Conservation (phyloP, 2,888 invertebrate genomes). For the Leucophora obtusa region DNA sequence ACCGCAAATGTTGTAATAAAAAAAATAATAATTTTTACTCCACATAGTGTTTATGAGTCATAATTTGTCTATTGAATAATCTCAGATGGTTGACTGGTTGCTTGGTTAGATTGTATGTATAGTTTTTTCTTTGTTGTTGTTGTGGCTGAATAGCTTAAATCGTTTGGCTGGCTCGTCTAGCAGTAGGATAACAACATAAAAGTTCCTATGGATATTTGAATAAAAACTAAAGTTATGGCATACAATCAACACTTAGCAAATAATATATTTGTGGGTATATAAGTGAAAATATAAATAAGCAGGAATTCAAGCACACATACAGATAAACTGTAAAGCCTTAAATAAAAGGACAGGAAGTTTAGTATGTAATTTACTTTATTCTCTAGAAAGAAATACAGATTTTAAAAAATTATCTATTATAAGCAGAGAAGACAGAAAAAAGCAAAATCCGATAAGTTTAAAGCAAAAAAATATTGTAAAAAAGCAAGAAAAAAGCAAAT, state of each 20-base stretch:
- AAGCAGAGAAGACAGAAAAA: too few relatives aligned
- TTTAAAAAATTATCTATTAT: too few relatives aligned
- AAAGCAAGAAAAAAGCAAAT: too few relatives aligned
- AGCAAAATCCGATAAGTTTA: too few relatives aligned
- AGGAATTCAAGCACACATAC: background rate
- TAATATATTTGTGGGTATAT: conserved; percentile 8
- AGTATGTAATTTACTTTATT: too few relatives aligned
- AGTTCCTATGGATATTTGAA: background rate
- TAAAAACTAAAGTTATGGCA: background rate
- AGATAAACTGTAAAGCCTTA: too few relatives aligned
- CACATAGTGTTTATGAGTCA: conserved; percentile 45
- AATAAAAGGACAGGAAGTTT: too few relatives aligned
- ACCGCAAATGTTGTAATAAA: background rate
- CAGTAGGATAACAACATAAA: conserved; percentile 12
- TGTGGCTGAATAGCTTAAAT: conserved; percentile 1
- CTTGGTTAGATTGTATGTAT: background rate
- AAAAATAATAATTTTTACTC: background rate
- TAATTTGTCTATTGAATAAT: conserved; percentile 47
- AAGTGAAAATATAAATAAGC: background rate
- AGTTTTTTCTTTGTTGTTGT: background rate
- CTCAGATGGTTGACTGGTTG: background rate
- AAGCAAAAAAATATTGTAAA: too few relatives aligned
- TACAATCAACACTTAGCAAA: conserved; percentile 25
- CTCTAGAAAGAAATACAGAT: too few relatives aligned
- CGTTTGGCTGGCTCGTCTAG: conserved; percentile 7